These are phyloP conservation scores for Alfaro cultratus DNA, from an alignment of 2,797 vertebrate genomes.

Conservation along the genomic window DNA sequence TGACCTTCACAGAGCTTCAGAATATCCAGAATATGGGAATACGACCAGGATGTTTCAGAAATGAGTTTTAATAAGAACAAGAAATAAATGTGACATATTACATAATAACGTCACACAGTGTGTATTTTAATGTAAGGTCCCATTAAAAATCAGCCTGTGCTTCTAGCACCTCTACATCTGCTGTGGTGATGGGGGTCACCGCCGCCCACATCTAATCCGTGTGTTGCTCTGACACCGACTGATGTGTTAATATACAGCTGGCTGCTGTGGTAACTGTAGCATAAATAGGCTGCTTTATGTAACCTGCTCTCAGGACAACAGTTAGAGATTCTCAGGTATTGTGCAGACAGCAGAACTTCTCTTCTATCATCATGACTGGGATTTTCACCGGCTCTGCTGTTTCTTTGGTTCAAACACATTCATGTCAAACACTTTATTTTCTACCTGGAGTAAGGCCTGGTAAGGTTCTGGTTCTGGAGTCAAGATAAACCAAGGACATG, in stretches of 20 bases:
- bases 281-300: not conserved
- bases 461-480: not conserved
- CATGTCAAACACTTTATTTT: not conserved
- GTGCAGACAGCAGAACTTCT: not conserved
- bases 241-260: not conserved
- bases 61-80: not conserved
- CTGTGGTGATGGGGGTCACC: not conserved
- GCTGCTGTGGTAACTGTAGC: not conserved
- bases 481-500: not conserved
- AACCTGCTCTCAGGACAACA: slow-evolving; percentile 7
- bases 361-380: not conserved
- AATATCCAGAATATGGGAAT: not conserved
- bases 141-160: not conserved
- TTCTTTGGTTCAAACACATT: not conserved
- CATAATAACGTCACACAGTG: not conserved
- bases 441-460: not conserved
- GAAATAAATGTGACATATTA: not conserved
- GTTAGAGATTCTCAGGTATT: not conserved
- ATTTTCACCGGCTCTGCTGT: not conserved
- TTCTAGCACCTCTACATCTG: slow-evolving; percentile 3
- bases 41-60: not conserved
- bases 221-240: slow-evolving; percentile 5
- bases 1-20: not conserved
- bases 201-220: slow-evolving; percentile 2
- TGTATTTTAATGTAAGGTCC: not conserved